A percentile compares a stretch with the other conserved stretches of the same genome.
phyloP scores from a whole-genome alignment of 2,888 invertebrate genomes.

The Cepaea hortensis region DNA sequence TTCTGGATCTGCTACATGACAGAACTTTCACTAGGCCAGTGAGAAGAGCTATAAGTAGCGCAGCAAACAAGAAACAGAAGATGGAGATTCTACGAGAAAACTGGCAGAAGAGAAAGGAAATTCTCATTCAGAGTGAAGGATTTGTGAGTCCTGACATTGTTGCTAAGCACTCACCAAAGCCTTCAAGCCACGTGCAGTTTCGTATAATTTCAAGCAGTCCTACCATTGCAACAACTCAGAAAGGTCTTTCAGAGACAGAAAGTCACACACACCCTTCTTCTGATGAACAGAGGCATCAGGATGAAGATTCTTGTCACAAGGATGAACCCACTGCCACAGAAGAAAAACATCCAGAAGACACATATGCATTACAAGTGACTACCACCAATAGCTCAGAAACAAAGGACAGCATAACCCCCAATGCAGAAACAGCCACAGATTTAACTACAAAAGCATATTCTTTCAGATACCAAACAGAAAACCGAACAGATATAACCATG shows the following conservation, averaged over 20 bases:
- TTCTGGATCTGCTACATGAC: background rate
- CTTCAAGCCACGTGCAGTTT: background rate
- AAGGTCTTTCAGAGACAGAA: background rate
- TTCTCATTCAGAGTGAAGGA: conserved; percentile 53
- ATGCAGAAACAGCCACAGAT: background rate
- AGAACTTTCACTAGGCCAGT: conserved; percentile 9
- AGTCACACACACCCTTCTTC: background rate
- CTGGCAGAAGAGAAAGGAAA: conserved; percentile 53
- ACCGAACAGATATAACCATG: background rate
- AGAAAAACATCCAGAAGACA: background rate
- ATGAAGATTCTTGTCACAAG: background rate
- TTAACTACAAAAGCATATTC: background rate
- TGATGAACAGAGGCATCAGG: background rate
- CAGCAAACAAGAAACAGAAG: conserved; percentile 46
- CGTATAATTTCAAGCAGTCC: background rate
- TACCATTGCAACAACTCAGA: background rate
- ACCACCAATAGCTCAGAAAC: background rate
- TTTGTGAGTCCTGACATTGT: conserved; percentile 44
- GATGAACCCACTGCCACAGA: background rate
- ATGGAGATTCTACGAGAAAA: conserved; percentile 53
- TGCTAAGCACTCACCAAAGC: background rate
- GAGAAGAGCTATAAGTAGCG: conserved; percentile 47
- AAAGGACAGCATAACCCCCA: background rate
- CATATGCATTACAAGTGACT: background rate
- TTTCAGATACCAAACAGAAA: background rate